Percentiles rank a stretch among this genome's conserved stretches.
Evolutionary conservation across 2,888 invertebrate species (phyloP).

Genomic region (Seira ritae): DNA sequence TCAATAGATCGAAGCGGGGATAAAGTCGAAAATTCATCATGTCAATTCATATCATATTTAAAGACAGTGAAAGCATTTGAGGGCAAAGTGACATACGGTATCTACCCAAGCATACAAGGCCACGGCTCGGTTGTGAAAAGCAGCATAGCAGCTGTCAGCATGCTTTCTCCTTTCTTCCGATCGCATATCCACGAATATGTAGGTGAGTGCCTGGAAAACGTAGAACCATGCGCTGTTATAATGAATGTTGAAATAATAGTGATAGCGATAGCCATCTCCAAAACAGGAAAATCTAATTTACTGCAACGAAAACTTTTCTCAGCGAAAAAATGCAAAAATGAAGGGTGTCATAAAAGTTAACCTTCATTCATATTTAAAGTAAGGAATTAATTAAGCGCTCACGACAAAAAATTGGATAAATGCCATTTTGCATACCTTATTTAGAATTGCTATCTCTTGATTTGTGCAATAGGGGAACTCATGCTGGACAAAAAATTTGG

Average conservation of each 20-base stretch:
- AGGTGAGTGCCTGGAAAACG: conserved; percentile 68
- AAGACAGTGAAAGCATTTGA: not conserved
- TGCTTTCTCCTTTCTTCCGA: conserved; percentile 67
- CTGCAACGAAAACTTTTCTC: too few species aligned
- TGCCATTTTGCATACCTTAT: conserved; percentile 66
- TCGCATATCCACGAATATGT: conserved; percentile 72
- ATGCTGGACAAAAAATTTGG: conserved; percentile 68
- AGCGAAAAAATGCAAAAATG: too few species aligned
- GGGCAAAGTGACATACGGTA: conserved; percentile 50
- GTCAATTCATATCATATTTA: not conserved
- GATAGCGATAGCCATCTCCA: too few species aligned
- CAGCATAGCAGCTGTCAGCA: conserved; percentile 71
- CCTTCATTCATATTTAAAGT: too few species aligned
- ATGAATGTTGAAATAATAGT: too few species aligned
- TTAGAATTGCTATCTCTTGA: conserved; percentile 66
- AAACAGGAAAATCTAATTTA: too few species aligned
- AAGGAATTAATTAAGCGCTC: too few species aligned
- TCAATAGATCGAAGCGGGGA: not conserved
- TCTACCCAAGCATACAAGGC: conserved; percentile 73
- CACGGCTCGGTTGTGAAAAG: conserved; percentile 70
- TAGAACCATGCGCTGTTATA: too few species aligned
- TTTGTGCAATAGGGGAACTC: conserved; percentile 71
- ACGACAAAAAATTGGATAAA: too few species aligned
- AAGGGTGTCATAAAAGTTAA: too few species aligned
- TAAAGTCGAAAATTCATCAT: not conserved